Evolutionary conservation across 2,113 vertebrate genomes (phyloP).

Genomic region (Eulemur macaco): DNA sequence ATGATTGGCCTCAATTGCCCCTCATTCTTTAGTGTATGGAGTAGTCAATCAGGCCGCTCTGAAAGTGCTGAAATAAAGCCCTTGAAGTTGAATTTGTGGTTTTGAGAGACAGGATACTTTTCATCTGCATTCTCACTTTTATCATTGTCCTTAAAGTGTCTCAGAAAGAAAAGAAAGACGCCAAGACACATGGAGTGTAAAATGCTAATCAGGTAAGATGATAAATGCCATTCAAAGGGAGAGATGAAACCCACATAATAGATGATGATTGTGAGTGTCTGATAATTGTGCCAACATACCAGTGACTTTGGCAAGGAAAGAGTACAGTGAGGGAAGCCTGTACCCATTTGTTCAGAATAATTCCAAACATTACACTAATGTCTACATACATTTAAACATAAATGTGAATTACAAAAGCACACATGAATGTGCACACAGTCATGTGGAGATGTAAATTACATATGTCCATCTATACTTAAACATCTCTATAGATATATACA

Average conservation of each 20-base stretch:
- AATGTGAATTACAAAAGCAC: background rate
- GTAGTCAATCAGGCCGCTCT: conserved; percentile 70
- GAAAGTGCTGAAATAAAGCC: conserved; percentile 65
- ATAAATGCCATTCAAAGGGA: conserved; percentile 20
- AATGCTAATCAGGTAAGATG: conserved; percentile 59
- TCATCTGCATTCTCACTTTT: conserved; percentile 53
- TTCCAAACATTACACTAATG: background rate
- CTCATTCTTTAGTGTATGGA: conserved; percentile 51
- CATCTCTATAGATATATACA: background rate
- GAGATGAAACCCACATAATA: background rate
- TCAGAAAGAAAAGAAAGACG: conserved; percentile 58
- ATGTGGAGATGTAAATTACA: background rate
- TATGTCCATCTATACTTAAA: background rate
- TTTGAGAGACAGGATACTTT: conserved; percentile 45
- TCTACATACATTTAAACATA: background rate
- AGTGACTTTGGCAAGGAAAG: conserved; percentile 2
- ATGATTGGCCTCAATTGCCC: conserved; percentile 64
- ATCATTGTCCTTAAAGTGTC: conserved; percentile 57
- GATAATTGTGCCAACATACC: background rate
- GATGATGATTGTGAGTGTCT: conserved; percentile 38
- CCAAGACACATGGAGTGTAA: conserved; percentile 35
- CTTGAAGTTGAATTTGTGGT: conserved; percentile 66
- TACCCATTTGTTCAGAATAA: background rate
- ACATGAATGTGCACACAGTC: background rate
- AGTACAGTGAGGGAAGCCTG: background rate